phyloP scores from a whole-genome alignment of 1,140 invertebrate genomes.

The Stenopsyche tienmushanensis region DNA sequence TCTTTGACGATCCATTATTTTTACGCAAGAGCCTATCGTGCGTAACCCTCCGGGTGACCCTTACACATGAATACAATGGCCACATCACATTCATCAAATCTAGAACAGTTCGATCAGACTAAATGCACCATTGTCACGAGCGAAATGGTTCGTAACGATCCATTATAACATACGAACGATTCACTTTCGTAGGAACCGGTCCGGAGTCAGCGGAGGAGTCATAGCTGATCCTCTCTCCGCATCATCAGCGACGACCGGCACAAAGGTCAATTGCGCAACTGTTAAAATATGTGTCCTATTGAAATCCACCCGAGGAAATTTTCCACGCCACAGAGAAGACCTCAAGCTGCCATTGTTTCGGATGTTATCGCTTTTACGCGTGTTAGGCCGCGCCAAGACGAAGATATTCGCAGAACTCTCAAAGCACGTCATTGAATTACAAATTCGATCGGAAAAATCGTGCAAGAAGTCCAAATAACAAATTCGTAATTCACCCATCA shows the following conservation, averaged over 20 bases:
- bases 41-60: too few species aligned
- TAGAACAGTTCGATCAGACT: background rate
- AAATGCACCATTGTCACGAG: background rate
- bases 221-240: too few species aligned
- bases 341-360: background rate
- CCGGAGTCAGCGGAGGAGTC: background rate
- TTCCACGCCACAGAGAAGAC: too few species aligned
- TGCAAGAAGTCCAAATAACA: too few species aligned
- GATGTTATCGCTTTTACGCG: background rate
- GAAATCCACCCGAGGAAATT: too few species aligned
- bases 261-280: background rate
- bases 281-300: too few species aligned
- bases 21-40: too few species aligned
- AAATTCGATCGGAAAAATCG: background rate
- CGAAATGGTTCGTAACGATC: background rate
- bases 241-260: background rate
- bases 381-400: background rate
- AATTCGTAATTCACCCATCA: too few species aligned
- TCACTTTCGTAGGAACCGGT: background rate
- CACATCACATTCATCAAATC: too few species aligned
- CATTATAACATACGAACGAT: background rate
- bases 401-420: background rate
- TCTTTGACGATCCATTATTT: too few species aligned
- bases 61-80: too few species aligned
- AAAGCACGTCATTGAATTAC: background rate